Percentiles rank a stretch among this genome's conserved stretches.
Conservation (phyloP, 1,140 invertebrate species). For the Neodiprion lecontei region DNA sequence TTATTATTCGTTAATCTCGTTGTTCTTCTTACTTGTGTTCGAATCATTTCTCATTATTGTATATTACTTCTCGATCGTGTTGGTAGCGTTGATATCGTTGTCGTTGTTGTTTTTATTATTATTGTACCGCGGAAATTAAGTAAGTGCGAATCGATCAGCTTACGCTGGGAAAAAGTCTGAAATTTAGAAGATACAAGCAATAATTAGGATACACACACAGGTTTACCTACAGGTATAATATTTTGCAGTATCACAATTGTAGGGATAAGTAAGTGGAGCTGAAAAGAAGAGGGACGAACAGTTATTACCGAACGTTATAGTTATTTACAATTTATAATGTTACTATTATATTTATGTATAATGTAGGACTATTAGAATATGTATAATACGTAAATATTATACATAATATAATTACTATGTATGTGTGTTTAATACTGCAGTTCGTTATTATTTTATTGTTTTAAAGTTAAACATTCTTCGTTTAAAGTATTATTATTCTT, state of each 20-base stretch:
- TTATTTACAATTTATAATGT: neutral
- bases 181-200: neutral
- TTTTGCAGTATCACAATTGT: neutral
- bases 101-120: neutral
- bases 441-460: no score
- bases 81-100: no score
- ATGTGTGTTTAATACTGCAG: no score
- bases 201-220: no score
- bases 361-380: neutral
- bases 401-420: neutral
- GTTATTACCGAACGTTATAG: neutral
- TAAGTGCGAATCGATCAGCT: neutral
- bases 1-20: neutral
- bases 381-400: neutral
- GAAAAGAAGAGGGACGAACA: neutral
- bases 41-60: neutral
- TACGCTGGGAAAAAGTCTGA: neutral
- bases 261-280: neutral
- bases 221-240: no score
- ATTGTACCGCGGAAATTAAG: neutral
- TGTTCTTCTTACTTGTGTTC: neutral
- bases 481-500: no score
- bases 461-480: no score
- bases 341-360: neutral
- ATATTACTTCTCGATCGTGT: no score